phyloP scores from a whole-genome alignment of 2,113 vertebrate species.

The Alexandromys fortis region DNA sequence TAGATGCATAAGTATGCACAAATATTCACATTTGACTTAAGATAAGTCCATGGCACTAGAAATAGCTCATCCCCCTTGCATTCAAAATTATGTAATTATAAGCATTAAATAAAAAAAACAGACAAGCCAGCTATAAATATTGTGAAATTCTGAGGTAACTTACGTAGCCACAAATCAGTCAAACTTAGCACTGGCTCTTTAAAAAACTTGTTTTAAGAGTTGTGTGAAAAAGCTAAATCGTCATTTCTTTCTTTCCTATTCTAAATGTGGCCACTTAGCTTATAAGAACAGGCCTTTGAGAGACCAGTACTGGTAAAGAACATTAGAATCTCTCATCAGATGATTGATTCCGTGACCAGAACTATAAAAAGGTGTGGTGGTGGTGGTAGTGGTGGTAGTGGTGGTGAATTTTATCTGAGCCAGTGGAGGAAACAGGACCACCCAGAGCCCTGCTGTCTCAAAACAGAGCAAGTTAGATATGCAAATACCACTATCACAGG shows the following conservation, averaged over 20 bases:
- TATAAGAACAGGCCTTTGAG: neutral
- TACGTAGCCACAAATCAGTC: neutral
- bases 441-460: conserved; percentile 74
- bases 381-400: no score
- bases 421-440: conserved; percentile 79
- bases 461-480: conserved; percentile 8
- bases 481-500: conserved; percentile 82
- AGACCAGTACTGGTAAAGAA: neutral
- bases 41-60: neutral
- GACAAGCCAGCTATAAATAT: neutral
- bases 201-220: neutral
- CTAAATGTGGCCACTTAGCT: neutral
- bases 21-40: neutral
- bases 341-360: conserved; percentile 34
- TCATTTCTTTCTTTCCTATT: neutral
- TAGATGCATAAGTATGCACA: neutral
- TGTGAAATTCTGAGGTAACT: conserved; percentile 1
- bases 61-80: neutral
- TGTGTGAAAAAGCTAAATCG: neutral
- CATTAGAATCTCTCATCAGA: neutral
- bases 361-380: neutral
- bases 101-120: conserved; percentile 22
- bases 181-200: neutral
- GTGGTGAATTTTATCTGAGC: conserved; percentile 73
- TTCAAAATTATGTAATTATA: conserved; percentile 34